Percentiles rank a stretch among this genome's conserved stretches.
phyloP scores from a whole-genome alignment of 2,113 vertebrate species.

The Podarcis raffonei region DNA sequence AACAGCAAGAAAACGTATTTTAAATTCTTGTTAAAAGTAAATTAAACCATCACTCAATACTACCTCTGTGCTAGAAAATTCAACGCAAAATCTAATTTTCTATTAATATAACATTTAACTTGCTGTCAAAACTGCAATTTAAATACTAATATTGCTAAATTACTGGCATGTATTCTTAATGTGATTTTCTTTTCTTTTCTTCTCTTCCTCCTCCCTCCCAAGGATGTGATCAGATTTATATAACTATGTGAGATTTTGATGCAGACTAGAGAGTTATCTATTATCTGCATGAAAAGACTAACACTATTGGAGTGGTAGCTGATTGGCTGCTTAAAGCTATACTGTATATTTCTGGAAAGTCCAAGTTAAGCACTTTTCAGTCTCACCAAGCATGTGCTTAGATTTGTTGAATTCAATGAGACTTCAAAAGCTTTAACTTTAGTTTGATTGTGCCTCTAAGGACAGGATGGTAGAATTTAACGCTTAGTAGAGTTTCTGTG shows the following conservation, averaged over 20 bases:
- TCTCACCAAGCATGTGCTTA: neutral
- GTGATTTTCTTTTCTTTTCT: neutral
- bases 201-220: neutral
- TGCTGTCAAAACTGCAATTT: slow-evolving; percentile 50
- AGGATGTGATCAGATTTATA: neutral
- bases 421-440: neutral
- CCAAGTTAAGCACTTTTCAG: neutral
- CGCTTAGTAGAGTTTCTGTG: neutral
- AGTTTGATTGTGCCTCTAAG: neutral
- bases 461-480: neutral
- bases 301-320: neutral
- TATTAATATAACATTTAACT: slow-evolving; percentile 71
- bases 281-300: neutral
- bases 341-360: no score
- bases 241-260: neutral
- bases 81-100: slow-evolving; percentile 61
- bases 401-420: neutral
- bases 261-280: neutral
- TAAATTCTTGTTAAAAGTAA: slow-evolving; percentile 65
- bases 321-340: neutral
- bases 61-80: slow-evolving; percentile 52
- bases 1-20: slow-evolving; percentile 53
- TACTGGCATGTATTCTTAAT: slow-evolving; percentile 19
- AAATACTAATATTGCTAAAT: slow-evolving; percentile 38
- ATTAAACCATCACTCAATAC: slow-evolving; percentile 67